These are phyloP conservation scores for Dione vanillae DNA, from an alignment of 2,888 invertebrate species.

Conservation along the genomic window DNA sequence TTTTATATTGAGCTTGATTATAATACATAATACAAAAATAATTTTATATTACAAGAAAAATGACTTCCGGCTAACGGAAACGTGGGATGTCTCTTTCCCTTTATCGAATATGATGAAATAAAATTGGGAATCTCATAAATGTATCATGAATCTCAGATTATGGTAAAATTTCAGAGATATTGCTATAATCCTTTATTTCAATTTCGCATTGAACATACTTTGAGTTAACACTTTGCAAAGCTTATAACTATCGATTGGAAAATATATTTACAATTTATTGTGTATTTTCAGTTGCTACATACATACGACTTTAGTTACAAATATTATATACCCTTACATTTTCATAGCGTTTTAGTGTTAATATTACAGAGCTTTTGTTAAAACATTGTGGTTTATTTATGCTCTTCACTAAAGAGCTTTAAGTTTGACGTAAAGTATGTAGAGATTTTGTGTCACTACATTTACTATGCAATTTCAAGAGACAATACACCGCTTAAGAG, in stretches of 20 bases:
- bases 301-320: neutral
- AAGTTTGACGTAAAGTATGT: slow-evolving; percentile 28
- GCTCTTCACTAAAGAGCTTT: slow-evolving; percentile 30
- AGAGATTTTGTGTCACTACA: slow-evolving; percentile 32
- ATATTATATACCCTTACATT: neutral
- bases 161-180: slow-evolving; percentile 12
- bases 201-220: neutral
- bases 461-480: slow-evolving; percentile 36
- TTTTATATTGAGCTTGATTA: neutral
- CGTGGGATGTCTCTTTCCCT: neutral
- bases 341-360: slow-evolving; percentile 7
- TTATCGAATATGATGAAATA: neutral
- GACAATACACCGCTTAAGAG: slow-evolving; percentile 31
- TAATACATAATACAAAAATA: slow-evolving; percentile 3
- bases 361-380: slow-evolving; percentile 19
- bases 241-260: neutral
- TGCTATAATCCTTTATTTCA: neutral
- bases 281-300: neutral
- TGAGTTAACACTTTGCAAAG: neutral
- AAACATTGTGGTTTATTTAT: slow-evolving; percentile 34
- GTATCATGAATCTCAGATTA: slow-evolving; percentile 9
- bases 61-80: slow-evolving; percentile 8
- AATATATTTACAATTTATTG: neutral
- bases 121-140: slow-evolving; percentile 19
- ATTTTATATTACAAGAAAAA: slow-evolving; percentile 11